Percentiles rank a stretch among this genome's conserved stretches.
These are phyloP conservation scores for Morone saxatilis DNA, from an alignment of 2,113 vertebrate species.

Conservation along the genomic window DNA sequence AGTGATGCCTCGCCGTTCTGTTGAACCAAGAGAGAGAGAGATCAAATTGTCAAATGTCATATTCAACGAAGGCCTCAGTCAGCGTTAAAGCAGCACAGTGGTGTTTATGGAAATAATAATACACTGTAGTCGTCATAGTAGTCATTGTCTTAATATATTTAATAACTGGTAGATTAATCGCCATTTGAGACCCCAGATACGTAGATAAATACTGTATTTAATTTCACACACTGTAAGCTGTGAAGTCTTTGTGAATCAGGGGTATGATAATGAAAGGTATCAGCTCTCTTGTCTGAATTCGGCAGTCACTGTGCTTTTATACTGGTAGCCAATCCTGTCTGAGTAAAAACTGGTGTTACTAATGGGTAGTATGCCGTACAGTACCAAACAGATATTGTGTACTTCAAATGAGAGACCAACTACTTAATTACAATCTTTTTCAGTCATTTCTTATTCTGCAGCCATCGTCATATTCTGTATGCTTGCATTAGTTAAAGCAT, in stretches of 20 bases:
- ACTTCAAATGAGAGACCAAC: neutral
- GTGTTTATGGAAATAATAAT: neutral
- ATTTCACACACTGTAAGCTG: no score
- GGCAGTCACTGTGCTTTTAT: neutral
- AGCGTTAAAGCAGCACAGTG: neutral
- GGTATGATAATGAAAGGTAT: no score
- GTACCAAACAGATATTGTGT: neutral
- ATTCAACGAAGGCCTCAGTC: conserved; percentile 20
- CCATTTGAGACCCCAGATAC: conserved; percentile 20
- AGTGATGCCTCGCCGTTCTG: conserved; percentile 97
- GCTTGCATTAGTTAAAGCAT: neutral
- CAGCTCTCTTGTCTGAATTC: neutral
- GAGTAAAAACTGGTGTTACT: no score
- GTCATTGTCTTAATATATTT: neutral
- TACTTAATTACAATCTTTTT: neutral
- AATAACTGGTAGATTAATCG: neutral
- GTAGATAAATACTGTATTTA: conserved; percentile 10
- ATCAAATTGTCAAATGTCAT: conserved; percentile 61
- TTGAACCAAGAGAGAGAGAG: conserved; percentile 62
- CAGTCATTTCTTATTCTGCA: neutral
- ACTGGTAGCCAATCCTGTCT: neutral
- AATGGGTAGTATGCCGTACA: neutral
- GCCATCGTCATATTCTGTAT: no score
- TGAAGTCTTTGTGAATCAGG: no score
- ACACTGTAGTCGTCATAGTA: neutral